These are phyloP conservation scores for Ectobius pallidus DNA, from an alignment of 2,888 invertebrate species.

Conservation along the genomic window DNA sequence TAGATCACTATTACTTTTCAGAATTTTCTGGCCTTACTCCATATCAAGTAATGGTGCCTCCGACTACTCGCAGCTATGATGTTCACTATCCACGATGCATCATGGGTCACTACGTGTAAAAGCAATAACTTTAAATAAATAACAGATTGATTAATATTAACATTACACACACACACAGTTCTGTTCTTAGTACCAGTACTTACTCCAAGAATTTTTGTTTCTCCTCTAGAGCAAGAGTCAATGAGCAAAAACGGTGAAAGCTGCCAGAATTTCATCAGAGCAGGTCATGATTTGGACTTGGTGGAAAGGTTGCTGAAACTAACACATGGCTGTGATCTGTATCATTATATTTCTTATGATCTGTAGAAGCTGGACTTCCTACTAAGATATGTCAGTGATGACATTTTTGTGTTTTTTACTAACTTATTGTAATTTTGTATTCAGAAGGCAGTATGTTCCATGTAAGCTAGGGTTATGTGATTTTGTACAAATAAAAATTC, in stretches of 20 bases:
- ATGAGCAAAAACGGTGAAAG: slow-evolving; percentile 6
- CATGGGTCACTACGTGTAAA: slow-evolving; percentile 68
- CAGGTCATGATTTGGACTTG: slow-evolving; percentile 20
- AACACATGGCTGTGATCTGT: slow-evolving; percentile 39
- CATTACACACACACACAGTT: too few relatives aligned
- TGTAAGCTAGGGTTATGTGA: too few relatives aligned
- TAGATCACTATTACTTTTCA: slow-evolving; percentile 2
- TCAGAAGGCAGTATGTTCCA: too few relatives aligned
- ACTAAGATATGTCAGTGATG: neutral
- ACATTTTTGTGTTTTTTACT: neutral
- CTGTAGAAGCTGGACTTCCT: neutral
- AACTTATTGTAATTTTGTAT: too few relatives aligned
- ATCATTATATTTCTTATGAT: slow-evolving; percentile 30
- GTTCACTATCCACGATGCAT: slow-evolving; percentile 68
- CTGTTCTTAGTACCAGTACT: neutral
- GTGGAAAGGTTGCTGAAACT: slow-evolving; percentile 31
- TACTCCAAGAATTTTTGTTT: slow-evolving; percentile 28
- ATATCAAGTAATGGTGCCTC: slow-evolving; percentile 21
- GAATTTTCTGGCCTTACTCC: slow-evolving; percentile 26
- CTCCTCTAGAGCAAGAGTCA: slow-evolving; percentile 25
- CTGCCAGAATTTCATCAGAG: neutral
- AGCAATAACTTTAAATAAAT: slow-evolving; percentile 3
- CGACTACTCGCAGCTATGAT: slow-evolving; percentile 50
- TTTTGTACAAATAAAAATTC: too few relatives aligned
- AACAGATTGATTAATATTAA: slow-evolving; percentile 3